Percentiles rank a stretch among this genome's conserved stretches.
These are phyloP conservation scores for Pyrrhia umbra DNA, from an alignment of 2,888 invertebrate genomes.

Conservation along the genomic window DNA sequence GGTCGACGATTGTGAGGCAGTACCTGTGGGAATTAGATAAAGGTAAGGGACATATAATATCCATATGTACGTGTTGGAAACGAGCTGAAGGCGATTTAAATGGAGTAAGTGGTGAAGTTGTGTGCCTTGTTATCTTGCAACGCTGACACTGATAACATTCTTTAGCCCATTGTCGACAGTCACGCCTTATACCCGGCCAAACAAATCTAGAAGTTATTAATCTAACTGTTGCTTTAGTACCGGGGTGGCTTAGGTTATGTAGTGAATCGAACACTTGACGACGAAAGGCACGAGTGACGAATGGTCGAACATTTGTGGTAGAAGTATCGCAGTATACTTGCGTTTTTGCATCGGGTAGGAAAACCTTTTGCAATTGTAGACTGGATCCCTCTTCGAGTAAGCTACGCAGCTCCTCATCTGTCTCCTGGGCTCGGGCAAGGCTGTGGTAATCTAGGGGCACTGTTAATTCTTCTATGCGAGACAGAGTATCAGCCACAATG, in stretches of 20 bases:
- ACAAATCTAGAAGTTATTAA: constrained; percentile 70
- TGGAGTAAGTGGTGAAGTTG: background rate
- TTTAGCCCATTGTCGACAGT: constrained; percentile 61
- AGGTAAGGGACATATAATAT: constrained; percentile 62
- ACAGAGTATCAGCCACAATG: too few species aligned
- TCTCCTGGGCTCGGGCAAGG: too few species aligned
- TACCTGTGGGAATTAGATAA: constrained; percentile 47
- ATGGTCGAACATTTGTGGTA: too few species aligned
- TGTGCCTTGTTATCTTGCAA: constrained; percentile 66
- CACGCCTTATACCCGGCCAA: constrained; percentile 68
- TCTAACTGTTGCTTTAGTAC: constrained; percentile 14
- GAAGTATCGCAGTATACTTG: too few species aligned
- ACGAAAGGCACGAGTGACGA: too few species aligned
- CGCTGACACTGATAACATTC: constrained; percentile 70
- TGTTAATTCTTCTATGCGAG: too few species aligned
- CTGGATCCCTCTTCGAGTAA: too few species aligned
- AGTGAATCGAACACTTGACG: constrained; percentile 2
- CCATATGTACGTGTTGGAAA: constrained; percentile 67
- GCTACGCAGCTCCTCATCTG: too few species aligned
- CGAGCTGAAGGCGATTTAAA: constrained; percentile 51
- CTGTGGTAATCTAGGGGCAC: too few species aligned
- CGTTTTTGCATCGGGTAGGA: too few species aligned
- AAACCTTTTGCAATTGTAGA: too few species aligned
- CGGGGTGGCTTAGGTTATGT: constrained; percentile 20
- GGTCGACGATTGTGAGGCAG: constrained; percentile 61